These are phyloP conservation scores for Planococcus citri DNA, from an alignment of 1,140 invertebrate genomes.

Conservation along the genomic window DNA sequence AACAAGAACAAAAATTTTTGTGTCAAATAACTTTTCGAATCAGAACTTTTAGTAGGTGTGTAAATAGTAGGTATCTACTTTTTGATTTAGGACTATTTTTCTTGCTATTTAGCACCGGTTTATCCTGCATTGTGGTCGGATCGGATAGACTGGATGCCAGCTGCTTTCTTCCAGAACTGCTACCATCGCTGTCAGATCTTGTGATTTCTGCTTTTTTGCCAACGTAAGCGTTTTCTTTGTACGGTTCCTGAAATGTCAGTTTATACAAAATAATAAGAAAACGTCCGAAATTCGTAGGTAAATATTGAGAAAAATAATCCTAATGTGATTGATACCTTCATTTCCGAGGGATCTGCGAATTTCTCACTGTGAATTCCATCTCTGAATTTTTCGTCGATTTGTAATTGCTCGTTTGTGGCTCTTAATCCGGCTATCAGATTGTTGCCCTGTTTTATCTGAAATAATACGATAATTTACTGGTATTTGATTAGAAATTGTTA, in stretches of 20 bases:
- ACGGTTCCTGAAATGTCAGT: slow-evolving; percentile 31
- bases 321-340: slow-evolving; percentile 34
- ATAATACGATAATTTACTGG: slow-evolving; percentile 11
- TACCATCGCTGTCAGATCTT: slow-evolving; percentile 67
- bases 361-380: slow-evolving; percentile 32
- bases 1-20: slow-evolving; percentile 6
- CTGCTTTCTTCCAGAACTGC: slow-evolving; percentile 66
- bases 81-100: slow-evolving; percentile 9
- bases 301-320: neutral
- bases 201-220: slow-evolving; percentile 43
- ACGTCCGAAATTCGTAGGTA: neutral
- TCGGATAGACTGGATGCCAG: slow-evolving; percentile 78
- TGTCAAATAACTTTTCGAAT: slow-evolving; percentile 21
- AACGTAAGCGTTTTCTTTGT: slow-evolving; percentile 30
- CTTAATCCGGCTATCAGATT: slow-evolving; percentile 79
- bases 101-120: slow-evolving; percentile 32
- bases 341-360: slow-evolving; percentile 40
- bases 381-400: slow-evolving; percentile 49
- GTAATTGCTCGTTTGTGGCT: slow-evolving; percentile 67
- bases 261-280: neutral
- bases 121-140: slow-evolving; percentile 60
- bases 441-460: slow-evolving; percentile 73
- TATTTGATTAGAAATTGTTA: neutral
- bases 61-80: neutral
- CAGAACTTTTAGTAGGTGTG: too few relatives aligned